Percentiles rank a stretch among this genome's conserved stretches.
Evolutionary conservation across 2,888 invertebrate species (phyloP).

Genomic region (Tipula unca): DNA sequence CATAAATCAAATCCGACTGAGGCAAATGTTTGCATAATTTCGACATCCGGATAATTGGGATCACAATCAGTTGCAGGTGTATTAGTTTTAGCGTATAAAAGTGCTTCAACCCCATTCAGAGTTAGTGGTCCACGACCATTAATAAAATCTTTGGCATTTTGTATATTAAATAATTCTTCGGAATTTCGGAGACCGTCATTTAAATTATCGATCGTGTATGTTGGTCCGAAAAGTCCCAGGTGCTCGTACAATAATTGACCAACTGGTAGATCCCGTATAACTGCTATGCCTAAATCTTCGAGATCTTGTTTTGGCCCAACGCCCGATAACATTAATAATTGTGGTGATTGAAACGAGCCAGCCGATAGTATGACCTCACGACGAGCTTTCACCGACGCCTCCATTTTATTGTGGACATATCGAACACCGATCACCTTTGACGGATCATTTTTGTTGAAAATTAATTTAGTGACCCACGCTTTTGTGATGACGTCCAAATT

Average conservation of each 20-base stretch:
- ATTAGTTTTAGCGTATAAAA: slow-evolving; percentile 52
- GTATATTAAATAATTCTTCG: background rate
- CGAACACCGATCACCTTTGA: slow-evolving; percentile 41
- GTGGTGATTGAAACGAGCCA: slow-evolving; percentile 57
- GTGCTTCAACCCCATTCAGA: slow-evolving; percentile 48
- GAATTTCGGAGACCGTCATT: slow-evolving; percentile 16
- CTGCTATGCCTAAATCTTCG: slow-evolving; percentile 36
- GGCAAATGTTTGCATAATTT: slow-evolving; percentile 50
- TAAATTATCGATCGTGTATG: slow-evolving; percentile 20
- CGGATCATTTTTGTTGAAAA: slow-evolving; percentile 29
- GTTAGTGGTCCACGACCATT: slow-evolving; percentile 47
- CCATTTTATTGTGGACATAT: slow-evolving; percentile 35
- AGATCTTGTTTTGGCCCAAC: slow-evolving; percentile 45
- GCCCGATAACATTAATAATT: slow-evolving; percentile 53
- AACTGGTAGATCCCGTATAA: slow-evolving; percentile 43
- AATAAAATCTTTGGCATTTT: slow-evolving; percentile 28
- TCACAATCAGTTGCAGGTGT: slow-evolving; percentile 43
- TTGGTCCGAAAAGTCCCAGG: slow-evolving; percentile 46
- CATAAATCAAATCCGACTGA: slow-evolving; percentile 52
- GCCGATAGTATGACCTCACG: slow-evolving; percentile 54
- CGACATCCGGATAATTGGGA: slow-evolving; percentile 53
- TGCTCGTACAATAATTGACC: slow-evolving; percentile 49
- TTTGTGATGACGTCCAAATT: slow-evolving; percentile 48
- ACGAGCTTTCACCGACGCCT: slow-evolving; percentile 38
- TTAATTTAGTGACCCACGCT: slow-evolving; percentile 42